phyloP scores from a whole-genome alignment of 2,888 invertebrate species.

The Urechis unicinctus region DNA sequence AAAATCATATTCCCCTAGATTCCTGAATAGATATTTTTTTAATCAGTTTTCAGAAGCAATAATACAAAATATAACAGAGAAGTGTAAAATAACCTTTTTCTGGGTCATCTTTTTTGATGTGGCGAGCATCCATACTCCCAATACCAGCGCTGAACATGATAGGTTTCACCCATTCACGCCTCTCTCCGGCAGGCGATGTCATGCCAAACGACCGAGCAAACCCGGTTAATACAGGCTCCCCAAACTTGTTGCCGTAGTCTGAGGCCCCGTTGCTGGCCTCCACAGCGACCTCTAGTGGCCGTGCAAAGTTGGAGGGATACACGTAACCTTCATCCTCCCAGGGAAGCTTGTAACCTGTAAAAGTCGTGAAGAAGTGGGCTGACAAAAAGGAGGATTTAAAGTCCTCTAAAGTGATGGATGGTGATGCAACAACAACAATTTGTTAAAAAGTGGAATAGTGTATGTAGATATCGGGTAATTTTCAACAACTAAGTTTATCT shows the following conservation, averaged over 20 bases:
- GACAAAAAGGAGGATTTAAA: too few relatives aligned
- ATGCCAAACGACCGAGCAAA: conserved; percentile 72
- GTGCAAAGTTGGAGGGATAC: conserved; percentile 86
- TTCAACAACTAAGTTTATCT: not conserved
- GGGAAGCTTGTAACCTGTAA: conserved; percentile 69
- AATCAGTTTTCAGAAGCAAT: not conserved
- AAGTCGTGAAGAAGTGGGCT: too few relatives aligned
- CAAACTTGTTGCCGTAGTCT: conserved; percentile 98
- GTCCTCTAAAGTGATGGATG: too few relatives aligned
- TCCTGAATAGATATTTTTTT: not conserved
- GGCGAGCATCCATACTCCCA: conserved; percentile 77
- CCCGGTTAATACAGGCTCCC: conserved; percentile 69
- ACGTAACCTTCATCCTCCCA: conserved; percentile 72
- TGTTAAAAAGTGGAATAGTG: not conserved
- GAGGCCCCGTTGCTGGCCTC: conserved; percentile 97
- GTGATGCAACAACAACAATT: too few relatives aligned
- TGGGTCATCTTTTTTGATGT: conserved; percentile 72
- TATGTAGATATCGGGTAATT: not conserved
- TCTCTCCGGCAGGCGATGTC: conserved; percentile 57
- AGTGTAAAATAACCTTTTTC: conserved; percentile 58
- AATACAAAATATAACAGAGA: not conserved
- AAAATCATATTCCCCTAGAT: not conserved
- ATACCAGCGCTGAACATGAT: conserved; percentile 98
- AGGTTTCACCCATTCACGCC: conserved; percentile 93
- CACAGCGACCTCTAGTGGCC: conserved; percentile 80